Base-by-base conservation (phyloP, 2,113 vertebrate species). In the Perca fluviatilis region DNA sequence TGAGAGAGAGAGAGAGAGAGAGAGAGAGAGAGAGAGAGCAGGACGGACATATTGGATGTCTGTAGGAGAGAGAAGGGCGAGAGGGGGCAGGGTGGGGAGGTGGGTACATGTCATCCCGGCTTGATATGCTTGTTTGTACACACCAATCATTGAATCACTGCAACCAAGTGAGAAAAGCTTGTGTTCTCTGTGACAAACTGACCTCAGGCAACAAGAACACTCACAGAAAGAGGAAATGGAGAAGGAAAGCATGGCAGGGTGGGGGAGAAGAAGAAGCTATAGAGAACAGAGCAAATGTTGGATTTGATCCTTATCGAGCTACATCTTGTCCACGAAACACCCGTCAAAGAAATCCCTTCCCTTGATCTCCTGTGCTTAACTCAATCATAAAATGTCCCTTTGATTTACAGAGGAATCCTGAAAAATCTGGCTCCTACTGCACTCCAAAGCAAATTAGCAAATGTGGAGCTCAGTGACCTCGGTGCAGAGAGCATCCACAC, bases 91-190 rank as follows among this genome's bases (percentile, higher is more conserved):
- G 63, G 33, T 21, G 19, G 70, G 63, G 79, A 40, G 83, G 69
- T 61, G 76, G 78, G 83, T 54, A 61, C 88, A 91, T 92, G 92
- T 91, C 92, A 94, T 72, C 83, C 75, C 74, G 75, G 87, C 79
- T 80, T 86, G 89, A 91, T 91, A 83, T 83, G 87, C 88, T 91
- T 92, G 93, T 94, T 93, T 91, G 89, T 91, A 93, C 88, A 94
- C 92, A 91, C 88, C 90, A 90, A 90, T 94, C 91, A 91, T 85
- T 75, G 91, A 88, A 91, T 93, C 83, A 78, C 91, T 88, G 82
- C 63, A 65, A 75, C 90, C 92, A 85, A 93, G 93, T 93, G 93
- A 92, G 93, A 95, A 92, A 93, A 93, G 91, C 92, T 91, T 88
- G 90, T 87, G 91, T 83, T 92, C 92, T 92, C 93, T 74, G 81